Evolutionary conservation across 2,797 vertebrate genomes (phyloP), one percentile per base, ranked within the genome.

Genomic region (Spea hammondii): DNA sequence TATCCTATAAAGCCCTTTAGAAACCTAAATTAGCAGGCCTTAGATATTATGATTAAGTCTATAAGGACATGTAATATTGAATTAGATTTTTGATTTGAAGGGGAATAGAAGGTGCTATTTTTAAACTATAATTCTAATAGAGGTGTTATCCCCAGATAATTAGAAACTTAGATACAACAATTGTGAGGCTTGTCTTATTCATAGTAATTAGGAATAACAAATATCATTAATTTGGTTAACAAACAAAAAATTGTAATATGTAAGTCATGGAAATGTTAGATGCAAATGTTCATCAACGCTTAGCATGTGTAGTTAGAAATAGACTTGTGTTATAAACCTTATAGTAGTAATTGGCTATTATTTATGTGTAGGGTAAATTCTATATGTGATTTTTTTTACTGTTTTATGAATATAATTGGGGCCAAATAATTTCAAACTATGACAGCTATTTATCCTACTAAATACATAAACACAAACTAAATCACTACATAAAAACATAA

Each of bases 1-100:
- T 91, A 88, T 91, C 86, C 89, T 88, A 89, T 87, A 91, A 89
- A 91, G 92, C 86, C 89, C 90, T 90, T 91, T 87, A 88, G 86
- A 89, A 87, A 91, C 89, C 91, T 90, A 88, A 89, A 90, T 92
- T 88, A 77, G 83, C n/a, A 74, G 70, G 82, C 82, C 82, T 85
- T 79, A 87, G 90, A 91, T 89, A 88, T 82, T 84, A 85, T 84
- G 76, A 86, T 85, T 84, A 84, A 83, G 84, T 83, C 83, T 81
- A 82, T 84, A 87, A 90, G 88, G 88, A 86, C 88, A 83, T 62
- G 72, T 84, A 85, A 84, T 86, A 86, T 85, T 84, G 86, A 89
- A 88, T 86, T 72, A 83, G 86, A 83, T 87, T 85, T 87, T 77
- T 60, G 73, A 54, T 85, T 10, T 62, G 14, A 4, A 6, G 84